phyloP scores from a whole-genome alignment of 2,113 vertebrate genomes.

The Nyctibius bracteatus region DNA sequence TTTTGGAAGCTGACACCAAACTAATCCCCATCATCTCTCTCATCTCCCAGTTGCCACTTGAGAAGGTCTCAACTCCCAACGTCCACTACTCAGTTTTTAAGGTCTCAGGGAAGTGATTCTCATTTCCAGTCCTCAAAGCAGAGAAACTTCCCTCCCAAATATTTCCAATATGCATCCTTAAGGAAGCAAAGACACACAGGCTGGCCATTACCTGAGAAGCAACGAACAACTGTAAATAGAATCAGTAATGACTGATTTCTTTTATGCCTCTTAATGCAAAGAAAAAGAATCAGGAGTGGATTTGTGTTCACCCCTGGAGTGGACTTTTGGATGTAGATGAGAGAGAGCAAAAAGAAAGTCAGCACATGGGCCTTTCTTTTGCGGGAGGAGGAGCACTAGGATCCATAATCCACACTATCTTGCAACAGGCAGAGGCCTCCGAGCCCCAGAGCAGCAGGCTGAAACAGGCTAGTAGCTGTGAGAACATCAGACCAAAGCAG shows the following conservation, averaged over 20 bases:
- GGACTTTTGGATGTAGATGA: background rate
- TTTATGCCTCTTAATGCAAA: background rate
- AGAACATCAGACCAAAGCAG: conserved; percentile 44
- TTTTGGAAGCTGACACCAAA: background rate
- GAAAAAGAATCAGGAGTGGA: background rate
- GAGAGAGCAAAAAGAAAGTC: background rate
- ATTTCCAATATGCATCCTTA: background rate
- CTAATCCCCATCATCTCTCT: background rate
- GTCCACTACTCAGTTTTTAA: background rate
- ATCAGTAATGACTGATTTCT: background rate
- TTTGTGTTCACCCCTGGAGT: background rate
- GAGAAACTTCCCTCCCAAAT: background rate
- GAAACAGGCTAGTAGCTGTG: background rate
- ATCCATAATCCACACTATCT: background rate
- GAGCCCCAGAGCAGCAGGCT: conserved; percentile 7
- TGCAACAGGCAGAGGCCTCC: background rate
- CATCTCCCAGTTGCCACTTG: background rate
- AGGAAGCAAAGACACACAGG: background rate
- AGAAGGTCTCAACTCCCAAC: background rate
- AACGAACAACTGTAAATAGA: background rate
- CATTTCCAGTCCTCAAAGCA: background rate
- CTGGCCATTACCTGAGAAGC: background rate
- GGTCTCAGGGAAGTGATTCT: background rate
- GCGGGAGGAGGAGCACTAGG: background rate
- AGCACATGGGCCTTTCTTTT: background rate